A percentile compares a stretch with the other conserved stretches of the same genome.
Evolutionary conservation across 2,113 vertebrate species (phyloP).

Genomic region (Spilogale gracilis): DNA sequence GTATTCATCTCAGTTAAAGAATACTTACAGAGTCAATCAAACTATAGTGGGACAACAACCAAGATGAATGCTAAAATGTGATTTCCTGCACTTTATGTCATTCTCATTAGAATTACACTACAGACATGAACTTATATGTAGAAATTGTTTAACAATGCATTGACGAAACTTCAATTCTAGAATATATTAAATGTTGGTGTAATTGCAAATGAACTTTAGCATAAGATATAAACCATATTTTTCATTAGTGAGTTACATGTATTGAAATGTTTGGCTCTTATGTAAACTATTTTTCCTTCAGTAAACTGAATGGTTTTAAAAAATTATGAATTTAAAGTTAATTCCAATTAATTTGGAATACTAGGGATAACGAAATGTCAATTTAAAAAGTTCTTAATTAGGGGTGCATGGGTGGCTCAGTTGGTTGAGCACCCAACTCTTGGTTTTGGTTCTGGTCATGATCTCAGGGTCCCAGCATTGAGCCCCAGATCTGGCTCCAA

Average conservation of each 20-base stretch:
- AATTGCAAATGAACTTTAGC: background rate
- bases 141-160: background rate
- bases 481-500: background rate
- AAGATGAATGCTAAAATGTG: conserved; percentile 32
- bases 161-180: background rate
- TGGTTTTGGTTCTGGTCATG: background rate
- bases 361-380: background rate
- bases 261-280: background rate
- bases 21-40: conserved; percentile 13
- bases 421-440: background rate
- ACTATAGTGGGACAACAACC: background rate
- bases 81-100: background rate
- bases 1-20: conserved; percentile 24
- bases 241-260: background rate
- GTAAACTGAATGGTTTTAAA: background rate
- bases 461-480: background rate
- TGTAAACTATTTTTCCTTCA: conserved; percentile 20
- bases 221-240: background rate
- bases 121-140: background rate
- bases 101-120: conserved; percentile 33
- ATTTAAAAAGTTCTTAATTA: background rate
- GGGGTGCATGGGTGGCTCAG: background rate
- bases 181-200: background rate
- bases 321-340: background rate
- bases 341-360: background rate